Evolutionary conservation across 2,797 vertebrate genomes (phyloP).

Genomic region (Oreochromis grahami): DNA sequence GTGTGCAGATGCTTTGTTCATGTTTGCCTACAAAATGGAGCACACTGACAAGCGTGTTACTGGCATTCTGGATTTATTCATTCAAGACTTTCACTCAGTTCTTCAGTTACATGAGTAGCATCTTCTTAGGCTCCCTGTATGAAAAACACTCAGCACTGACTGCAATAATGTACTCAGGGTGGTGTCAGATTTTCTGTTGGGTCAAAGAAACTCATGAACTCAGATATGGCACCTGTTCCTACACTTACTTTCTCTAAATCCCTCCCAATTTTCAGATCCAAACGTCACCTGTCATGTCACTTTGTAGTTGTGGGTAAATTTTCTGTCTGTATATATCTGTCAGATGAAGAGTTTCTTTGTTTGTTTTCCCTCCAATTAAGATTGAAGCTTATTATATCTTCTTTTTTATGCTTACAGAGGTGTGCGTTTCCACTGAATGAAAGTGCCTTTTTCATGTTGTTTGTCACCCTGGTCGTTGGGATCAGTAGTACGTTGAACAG

Average conservation of each 20-base stretch:
- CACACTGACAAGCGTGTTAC: slow-evolving; percentile 1
- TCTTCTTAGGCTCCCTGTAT: background rate
- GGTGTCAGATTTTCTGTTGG: background rate
- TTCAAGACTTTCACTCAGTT: background rate
- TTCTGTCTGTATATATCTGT: background rate
- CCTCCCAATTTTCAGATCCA: background rate
- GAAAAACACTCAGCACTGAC: background rate
- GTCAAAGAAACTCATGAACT: background rate
- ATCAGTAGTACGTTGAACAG: background rate
- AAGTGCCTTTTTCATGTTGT: background rate
- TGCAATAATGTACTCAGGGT: background rate
- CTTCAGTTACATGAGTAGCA: background rate
- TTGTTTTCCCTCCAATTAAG: background rate
- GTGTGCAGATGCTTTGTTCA: background rate
- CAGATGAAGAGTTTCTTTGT: background rate
- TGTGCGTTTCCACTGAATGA: background rate
- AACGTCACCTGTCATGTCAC: background rate
- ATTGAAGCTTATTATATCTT: background rate
- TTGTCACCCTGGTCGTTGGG: background rate
- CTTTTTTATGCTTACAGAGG: background rate
- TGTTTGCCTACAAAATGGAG: background rate
- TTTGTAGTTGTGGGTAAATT: background rate
- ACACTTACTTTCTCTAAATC: background rate
- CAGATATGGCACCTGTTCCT: background rate
- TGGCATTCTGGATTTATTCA: background rate